Percentiles rank a stretch among this genome's conserved stretches.
Evolutionary conservation across 2,113 vertebrate genomes (phyloP).

Genomic region (Corythornis cristatus): DNA sequence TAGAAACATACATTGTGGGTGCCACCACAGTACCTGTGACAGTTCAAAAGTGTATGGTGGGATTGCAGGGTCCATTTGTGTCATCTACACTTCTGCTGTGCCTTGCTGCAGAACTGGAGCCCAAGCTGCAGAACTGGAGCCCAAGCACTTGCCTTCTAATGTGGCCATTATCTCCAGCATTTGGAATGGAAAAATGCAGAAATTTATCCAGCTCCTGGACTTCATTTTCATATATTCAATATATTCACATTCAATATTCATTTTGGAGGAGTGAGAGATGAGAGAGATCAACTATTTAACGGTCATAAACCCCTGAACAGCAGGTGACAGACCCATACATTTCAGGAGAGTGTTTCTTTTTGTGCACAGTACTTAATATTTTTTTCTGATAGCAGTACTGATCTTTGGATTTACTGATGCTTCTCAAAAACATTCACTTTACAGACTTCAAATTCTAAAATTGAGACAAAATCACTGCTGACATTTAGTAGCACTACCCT

Average conservation of each 20-base stretch:
- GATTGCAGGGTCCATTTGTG: not conserved
- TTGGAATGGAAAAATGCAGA: not conserved
- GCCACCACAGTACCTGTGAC: not conserved
- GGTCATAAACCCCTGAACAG: not conserved
- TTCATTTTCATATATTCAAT: no score
- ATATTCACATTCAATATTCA: not conserved
- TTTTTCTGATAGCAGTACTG: not conserved
- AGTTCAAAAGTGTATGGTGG: not conserved
- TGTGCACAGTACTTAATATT: not conserved
- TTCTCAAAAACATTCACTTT: not conserved
- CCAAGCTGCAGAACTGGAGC: not conserved
- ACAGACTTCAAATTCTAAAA: not conserved
- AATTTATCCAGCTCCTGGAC: not conserved
- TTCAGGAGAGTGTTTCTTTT: not conserved
- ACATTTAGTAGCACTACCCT: not conserved
- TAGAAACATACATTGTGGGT: not conserved
- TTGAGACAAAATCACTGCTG: not conserved
- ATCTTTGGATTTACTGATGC: not conserved
- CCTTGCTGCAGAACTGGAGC: not conserved
- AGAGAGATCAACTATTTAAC: not conserved
- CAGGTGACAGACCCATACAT: not conserved
- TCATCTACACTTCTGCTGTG: not conserved
- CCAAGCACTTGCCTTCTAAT: not conserved
- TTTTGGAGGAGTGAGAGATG: not conserved
- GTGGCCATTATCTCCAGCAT: rapidly evolving